These are phyloP conservation scores for Cephalopachus bancanus DNA, from an alignment of 2,797 vertebrate genomes.

Conservation along the genomic window DNA sequence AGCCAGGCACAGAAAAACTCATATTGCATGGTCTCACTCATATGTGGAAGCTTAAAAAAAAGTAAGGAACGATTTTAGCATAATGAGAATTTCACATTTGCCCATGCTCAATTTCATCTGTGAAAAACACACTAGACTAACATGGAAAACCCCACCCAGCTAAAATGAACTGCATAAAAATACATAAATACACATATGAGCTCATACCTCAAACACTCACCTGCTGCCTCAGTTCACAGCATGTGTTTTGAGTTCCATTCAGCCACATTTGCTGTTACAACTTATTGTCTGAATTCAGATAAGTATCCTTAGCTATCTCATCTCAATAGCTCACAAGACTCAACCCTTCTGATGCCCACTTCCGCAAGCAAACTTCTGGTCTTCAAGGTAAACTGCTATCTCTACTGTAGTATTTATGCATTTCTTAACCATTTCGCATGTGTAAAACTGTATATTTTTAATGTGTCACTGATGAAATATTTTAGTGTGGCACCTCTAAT, in stretches of 20 bases:
- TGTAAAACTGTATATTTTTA: not conserved
- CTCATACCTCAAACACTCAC: not conserved
- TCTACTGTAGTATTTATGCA: not conserved
- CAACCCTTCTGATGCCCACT: not conserved
- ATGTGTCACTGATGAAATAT: not conserved
- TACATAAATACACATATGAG: not conserved
- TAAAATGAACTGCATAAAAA: not conserved
- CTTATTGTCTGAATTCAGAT: not conserved
- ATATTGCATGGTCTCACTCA: not conserved
- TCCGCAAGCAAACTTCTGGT: not conserved
- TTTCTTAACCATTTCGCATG: not conserved
- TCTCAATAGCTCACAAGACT: not conserved
- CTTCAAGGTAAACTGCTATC: not conserved
- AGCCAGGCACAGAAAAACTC: not conserved
- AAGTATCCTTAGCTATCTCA: rapidly evolving
- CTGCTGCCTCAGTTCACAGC: not conserved
- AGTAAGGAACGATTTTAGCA: not conserved
- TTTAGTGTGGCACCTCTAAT: not conserved
- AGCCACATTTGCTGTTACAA: not conserved
- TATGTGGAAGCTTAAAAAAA: not conserved
- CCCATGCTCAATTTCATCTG: slow-evolving; percentile 6
- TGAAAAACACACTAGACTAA: not conserved
- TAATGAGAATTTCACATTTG: not conserved
- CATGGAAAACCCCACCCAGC: not conserved
- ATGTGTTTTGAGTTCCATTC: too few species aligned